A percentile compares a stretch with the other conserved stretches of the same genome.
Conservation (phyloP, 2,797 vertebrate genomes). For the Podargus strigoides region DNA sequence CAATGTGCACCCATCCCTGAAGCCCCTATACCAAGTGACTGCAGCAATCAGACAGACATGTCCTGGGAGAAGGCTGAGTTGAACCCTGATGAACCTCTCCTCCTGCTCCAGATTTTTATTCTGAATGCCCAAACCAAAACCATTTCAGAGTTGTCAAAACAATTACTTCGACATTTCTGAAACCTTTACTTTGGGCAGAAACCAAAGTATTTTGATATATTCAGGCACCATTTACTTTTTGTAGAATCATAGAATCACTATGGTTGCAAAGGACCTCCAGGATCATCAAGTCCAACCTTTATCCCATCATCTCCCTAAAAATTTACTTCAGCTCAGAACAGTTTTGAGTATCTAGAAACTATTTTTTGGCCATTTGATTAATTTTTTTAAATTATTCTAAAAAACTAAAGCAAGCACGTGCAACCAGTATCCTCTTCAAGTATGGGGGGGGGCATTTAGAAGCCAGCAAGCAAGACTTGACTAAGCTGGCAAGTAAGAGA, state of each 20-base stretch:
- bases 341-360: not conserved
- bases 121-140: not conserved
- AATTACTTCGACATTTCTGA: not conserved
- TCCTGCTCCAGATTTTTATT: not conserved
- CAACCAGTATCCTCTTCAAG: fast-evolving
- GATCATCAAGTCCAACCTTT: too few relatives aligned
- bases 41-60: not conserved
- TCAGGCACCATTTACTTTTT: not conserved
- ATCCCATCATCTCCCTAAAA: too few relatives aligned
- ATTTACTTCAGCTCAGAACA: not conserved
- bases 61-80: not conserved
- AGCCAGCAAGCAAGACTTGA: not conserved
- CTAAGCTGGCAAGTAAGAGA: not conserved
- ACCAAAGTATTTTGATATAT: not conserved
- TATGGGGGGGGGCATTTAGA: fast-evolving
- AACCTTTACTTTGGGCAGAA: not conserved
- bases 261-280: too few relatives aligned
- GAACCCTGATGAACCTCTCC: fast-evolving
- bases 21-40: fast-evolving
- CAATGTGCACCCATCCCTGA: not conserved
- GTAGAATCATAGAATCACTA: too few relatives aligned
- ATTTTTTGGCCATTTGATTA: not conserved
- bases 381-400: not conserved
- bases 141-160: not conserved
- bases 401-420: not conserved